Percentiles rank a stretch among this genome's conserved stretches.
These are phyloP conservation scores for Drosophila pectinifera DNA, from an alignment of 1,140 invertebrate species.

Conservation along the genomic window DNA sequence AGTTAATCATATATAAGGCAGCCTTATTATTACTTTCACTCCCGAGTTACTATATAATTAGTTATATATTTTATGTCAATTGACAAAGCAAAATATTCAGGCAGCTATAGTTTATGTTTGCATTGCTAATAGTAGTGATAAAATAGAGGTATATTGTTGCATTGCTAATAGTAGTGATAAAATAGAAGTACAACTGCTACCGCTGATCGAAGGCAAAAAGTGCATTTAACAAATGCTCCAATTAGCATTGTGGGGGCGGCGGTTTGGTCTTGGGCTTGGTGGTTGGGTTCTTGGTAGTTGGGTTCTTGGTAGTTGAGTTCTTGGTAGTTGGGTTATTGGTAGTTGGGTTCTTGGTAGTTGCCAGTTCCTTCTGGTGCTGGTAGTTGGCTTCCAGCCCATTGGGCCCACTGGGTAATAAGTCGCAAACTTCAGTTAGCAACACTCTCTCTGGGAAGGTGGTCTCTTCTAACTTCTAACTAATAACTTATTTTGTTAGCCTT, in stretches of 20 bases:
- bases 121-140: slow-evolving; percentile 29
- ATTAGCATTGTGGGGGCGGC: slow-evolving; percentile 44
- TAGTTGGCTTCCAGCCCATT: background rate
- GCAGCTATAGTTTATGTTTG: background rate
- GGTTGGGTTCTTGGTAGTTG: background rate
- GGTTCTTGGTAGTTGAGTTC: background rate
- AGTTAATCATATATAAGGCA: too few species aligned
- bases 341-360: too few species aligned
- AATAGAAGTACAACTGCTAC: slow-evolving; percentile 1
- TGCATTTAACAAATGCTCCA: slow-evolving; percentile 65
- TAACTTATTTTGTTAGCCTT: too few species aligned
- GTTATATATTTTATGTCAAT: background rate
- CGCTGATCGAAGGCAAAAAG: slow-evolving; percentile 26
- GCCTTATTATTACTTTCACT: too few species aligned
- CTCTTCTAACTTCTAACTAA: too few species aligned
- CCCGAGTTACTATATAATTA: too few species aligned
- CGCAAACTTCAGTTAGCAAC: too few species aligned
- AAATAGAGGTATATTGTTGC: slow-evolving; percentile 1
- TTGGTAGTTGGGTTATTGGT: background rate
- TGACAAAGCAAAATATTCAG: background rate
- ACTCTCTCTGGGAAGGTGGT: too few species aligned
- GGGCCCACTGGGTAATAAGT: too few species aligned
- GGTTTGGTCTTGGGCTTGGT: background rate
- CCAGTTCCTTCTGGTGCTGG: too few species aligned
- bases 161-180: slow-evolving; percentile 29